Percentiles rank a stretch among this genome's conserved stretches.
Evolutionary conservation across 2,113 vertebrate genomes (phyloP).

Genomic region (Vidua macroura): DNA sequence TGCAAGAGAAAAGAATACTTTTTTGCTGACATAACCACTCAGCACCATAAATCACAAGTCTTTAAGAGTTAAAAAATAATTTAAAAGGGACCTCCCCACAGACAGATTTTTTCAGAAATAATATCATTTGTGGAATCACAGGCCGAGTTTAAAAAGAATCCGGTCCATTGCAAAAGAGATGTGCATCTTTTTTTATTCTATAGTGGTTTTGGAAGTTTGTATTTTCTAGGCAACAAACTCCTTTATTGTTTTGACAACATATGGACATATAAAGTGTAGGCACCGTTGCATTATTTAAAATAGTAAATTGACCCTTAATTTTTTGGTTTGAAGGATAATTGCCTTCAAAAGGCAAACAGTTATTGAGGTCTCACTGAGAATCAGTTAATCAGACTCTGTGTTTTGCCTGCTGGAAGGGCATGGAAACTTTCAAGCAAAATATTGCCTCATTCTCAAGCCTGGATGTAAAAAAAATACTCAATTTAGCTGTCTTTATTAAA

Average conservation of each 20-base stretch:
- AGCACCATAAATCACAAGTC: fast-evolving
- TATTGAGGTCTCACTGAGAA: neutral
- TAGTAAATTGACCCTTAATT: neutral
- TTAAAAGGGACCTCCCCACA: fast-evolving
- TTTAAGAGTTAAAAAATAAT: neutral
- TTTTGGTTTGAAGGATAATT: neutral
- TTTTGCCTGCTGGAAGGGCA: slow-evolving; percentile 37
- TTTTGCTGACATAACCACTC: neutral
- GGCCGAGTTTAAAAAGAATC: neutral
- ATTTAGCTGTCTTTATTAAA: slow-evolving; percentile 57
- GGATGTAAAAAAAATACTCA: slow-evolving; percentile 43
- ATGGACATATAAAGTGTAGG: neutral
- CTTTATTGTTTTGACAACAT: neutral
- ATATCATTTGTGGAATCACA: neutral
- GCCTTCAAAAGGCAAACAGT: neutral
- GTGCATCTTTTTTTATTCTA: neutral
- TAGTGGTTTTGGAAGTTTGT: neutral
- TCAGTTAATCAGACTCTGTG: neutral
- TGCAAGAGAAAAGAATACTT: neutral
- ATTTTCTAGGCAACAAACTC: neutral
- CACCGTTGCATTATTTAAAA: neutral
- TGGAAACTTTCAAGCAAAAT: slow-evolving; percentile 49
- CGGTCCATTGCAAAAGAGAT: neutral
- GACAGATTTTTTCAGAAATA: neutral
- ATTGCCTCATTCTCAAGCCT: neutral